Conservation (phyloP, 2,113 vertebrate species). For the Malurus elegans region DNA sequence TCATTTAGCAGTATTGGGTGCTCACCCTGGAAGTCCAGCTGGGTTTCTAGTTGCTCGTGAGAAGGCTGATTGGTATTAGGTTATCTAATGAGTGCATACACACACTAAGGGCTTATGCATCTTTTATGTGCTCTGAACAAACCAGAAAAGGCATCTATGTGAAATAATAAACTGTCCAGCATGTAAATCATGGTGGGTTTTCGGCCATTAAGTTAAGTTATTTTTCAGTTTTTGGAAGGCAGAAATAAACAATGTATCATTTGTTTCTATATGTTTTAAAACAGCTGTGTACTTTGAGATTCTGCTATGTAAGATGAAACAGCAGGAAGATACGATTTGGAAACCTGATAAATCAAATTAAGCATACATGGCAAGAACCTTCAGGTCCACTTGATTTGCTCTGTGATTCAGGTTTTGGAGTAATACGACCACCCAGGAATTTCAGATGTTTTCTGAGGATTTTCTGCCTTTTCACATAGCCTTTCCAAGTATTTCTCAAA, state of each 20-base stretch:
- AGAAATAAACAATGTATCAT: background rate
- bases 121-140: constrained; percentile 55
- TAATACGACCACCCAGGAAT: background rate
- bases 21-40: constrained; percentile 37
- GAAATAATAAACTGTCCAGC: constrained; percentile 40
- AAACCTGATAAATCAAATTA: background rate
- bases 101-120: constrained; percentile 38
- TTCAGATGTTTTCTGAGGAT: background rate
- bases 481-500: background rate
- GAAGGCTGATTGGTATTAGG: constrained; percentile 52
- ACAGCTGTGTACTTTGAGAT: background rate
- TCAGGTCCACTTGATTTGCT: background rate
- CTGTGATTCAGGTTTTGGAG: background rate
- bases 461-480: background rate
- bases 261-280: constrained; percentile 21
- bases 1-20: constrained; percentile 34
- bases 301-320: constrained; percentile 2
- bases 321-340: background rate
- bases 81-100: constrained; percentile 52
- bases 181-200: constrained; percentile 18
- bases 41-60: constrained; percentile 39
- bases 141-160: constrained; percentile 22
- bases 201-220: constrained; percentile 25
- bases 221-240: constrained; percentile 44
- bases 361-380: background rate